Conservation (phyloP, 1,140 invertebrate genomes). For the Lepeophtheirus salmonis region DNA sequence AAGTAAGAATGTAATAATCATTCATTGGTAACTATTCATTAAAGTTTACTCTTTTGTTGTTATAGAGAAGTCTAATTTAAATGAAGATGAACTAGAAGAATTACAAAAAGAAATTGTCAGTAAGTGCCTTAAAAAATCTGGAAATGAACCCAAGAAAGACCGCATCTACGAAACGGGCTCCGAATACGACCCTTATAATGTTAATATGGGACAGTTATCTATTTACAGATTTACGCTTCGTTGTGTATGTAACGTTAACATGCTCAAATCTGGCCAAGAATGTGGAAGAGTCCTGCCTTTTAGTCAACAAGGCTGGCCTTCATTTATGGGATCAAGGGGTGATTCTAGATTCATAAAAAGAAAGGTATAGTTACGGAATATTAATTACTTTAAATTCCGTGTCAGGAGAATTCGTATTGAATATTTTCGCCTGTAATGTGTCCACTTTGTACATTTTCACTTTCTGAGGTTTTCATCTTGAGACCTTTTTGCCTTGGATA, state of each 20-base stretch:
- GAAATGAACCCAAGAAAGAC: not conserved
- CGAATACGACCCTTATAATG: constrained; percentile 9
- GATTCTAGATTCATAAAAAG: constrained; percentile 11
- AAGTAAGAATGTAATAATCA: too few relatives aligned
- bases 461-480: too few relatives aligned
- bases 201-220: constrained; percentile 17
- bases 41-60: not conserved
- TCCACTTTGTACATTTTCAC: too few relatives aligned
- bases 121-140: constrained; percentile 8
- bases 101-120: not conserved
- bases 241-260: not conserved
- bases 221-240: constrained; percentile 14
- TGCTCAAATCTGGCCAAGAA: not conserved
- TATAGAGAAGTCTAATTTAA: not conserved
- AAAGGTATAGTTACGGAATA: not conserved
- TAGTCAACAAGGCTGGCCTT: constrained; percentile 13
- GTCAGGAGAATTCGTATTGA: too few relatives aligned
- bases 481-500: too few relatives aligned
- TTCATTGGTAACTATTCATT: too few relatives aligned
- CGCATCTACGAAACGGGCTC: constrained; percentile 15
- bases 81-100: not conserved
- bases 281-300: constrained; percentile 12
- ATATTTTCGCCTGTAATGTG: too few relatives aligned
- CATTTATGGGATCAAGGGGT: constrained; percentile 13
- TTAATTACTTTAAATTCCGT: too few relatives aligned